Evolutionary conservation across 1,140 invertebrate genomes (phyloP).

Genomic region (Sitobion miscanthi): DNA sequence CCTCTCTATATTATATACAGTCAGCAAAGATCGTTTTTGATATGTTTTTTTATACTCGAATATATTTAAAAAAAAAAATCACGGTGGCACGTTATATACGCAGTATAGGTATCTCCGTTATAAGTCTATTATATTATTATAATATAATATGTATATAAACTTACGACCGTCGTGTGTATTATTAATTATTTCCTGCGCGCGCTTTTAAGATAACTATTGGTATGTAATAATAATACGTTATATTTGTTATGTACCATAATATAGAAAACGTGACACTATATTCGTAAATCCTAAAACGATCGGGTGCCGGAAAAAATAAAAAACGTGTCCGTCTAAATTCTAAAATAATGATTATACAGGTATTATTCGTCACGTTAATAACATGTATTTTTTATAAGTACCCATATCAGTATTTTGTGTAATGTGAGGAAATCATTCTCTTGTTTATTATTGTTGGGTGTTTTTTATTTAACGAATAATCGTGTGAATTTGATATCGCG

Average conservation of each 20-base stretch:
- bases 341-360: not conserved
- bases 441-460: not conserved
- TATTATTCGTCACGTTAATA: not conserved
- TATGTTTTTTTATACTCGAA: not conserved
- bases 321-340: not conserved
- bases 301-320: not conserved
- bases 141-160: not conserved
- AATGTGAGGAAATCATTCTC: not conserved
- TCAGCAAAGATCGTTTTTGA: not conserved
- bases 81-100: not conserved
- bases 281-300: not conserved
- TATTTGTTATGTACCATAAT: not conserved
- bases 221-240: not conserved
- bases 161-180: not conserved
- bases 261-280: not conserved
- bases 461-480: constrained; percentile 1
- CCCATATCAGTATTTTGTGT: not conserved
- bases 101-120: not conserved
- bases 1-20: not conserved
- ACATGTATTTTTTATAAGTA: not conserved
- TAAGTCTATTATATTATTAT: not conserved
- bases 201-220: not conserved
- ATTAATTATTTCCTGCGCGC: not conserved
- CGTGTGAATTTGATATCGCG: not conserved
- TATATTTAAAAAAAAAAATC: not conserved